Percentiles rank a stretch among this genome's conserved stretches.
Conservation (phyloP, 1,140 invertebrate genomes). For the Neoseiulus cucumeris region DNA sequence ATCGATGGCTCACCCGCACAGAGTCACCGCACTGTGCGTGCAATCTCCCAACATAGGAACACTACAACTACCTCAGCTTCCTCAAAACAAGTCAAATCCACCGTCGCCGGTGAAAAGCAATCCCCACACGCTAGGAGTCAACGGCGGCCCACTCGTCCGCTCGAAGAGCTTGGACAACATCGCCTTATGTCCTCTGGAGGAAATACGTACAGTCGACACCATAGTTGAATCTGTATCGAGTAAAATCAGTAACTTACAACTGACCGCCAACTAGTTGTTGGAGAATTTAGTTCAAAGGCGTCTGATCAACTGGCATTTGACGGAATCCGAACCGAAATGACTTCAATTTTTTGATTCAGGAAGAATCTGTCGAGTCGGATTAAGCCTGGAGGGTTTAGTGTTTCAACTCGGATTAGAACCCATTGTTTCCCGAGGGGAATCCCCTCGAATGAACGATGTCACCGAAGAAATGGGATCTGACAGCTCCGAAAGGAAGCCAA, state of each 20-base stretch:
- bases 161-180: constrained; percentile 5
- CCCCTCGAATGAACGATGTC: too few relatives aligned
- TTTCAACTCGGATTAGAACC: too few relatives aligned
- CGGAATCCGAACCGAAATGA: too few relatives aligned
- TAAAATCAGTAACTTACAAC: neutral
- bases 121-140: neutral
- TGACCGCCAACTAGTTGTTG: constrained; percentile 8
- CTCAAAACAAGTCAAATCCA: neutral
- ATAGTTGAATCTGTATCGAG: constrained; percentile 1
- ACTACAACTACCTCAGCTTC: neutral
- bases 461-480: too few relatives aligned
- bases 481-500: too few relatives aligned
- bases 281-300: neutral
- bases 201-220: neutral
- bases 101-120: neutral
- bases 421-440: too few relatives aligned
- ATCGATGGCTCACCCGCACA: too few relatives aligned
- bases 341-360: too few relatives aligned
- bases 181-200: neutral
- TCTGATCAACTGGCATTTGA: too few relatives aligned
- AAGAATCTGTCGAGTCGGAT: too few relatives aligned
- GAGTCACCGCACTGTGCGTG: too few relatives aligned
- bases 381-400: too few relatives aligned
- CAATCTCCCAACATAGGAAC: neutral
- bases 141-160: neutral